A percentile compares a stretch with the other conserved stretches of the same genome.
These are phyloP conservation scores for Siphonodentalium dalli DNA, from an alignment of 2,888 invertebrate genomes.

Conservation along the genomic window DNA sequence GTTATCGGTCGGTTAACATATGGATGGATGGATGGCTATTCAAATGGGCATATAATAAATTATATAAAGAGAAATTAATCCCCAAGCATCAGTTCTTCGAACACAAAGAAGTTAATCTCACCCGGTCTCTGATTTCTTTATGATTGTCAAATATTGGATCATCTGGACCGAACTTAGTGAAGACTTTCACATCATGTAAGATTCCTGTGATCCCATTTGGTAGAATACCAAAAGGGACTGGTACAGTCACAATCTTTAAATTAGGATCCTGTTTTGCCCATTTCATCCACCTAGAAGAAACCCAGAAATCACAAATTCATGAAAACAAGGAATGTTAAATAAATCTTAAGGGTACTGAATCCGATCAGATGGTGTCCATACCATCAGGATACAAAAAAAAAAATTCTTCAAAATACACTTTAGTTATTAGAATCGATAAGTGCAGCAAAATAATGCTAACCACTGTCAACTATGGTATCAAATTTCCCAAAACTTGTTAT, in stretches of 20 bases:
- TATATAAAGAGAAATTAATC: not conserved
- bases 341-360: no score
- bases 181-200: conserved; percentile 57
- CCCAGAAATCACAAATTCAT: no score
- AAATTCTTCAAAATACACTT: no score
- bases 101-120: conserved; percentile 27
- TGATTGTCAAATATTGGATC: conserved; percentile 63
- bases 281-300: conserved; percentile 49
- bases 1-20: not conserved
- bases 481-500: no score
- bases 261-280: conserved; percentile 48
- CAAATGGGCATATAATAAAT: not conserved
- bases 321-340: no score
- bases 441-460: no score
- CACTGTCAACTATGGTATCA: no score
- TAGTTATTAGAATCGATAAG: no score
- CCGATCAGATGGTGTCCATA: no score
- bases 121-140: conserved; percentile 60
- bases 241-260: conserved; percentile 46
- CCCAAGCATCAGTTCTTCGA: not conserved
- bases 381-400: no score
- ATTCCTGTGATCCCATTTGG: conserved; percentile 45
- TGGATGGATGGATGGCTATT: not conserved
- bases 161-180: conserved; percentile 59
- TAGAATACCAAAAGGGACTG: conserved; percentile 49